Evolutionary conservation across 1,140 invertebrate genomes (phyloP).

Genomic region (Heliconius eleuchia): DNA sequence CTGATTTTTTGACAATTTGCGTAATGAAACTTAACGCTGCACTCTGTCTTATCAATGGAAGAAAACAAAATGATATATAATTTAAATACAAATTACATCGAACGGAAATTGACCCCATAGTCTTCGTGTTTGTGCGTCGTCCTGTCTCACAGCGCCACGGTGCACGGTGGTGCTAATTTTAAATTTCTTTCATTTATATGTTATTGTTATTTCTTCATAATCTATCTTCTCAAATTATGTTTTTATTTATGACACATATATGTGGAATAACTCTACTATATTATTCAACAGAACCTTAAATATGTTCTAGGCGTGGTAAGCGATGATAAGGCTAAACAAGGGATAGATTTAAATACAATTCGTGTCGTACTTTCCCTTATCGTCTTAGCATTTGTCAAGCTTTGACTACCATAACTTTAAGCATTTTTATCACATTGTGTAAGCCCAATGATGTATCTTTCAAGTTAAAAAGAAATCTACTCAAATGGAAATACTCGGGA

Average conservation of each 20-base stretch:
- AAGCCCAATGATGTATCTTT: not conserved
- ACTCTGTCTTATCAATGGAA: too few relatives aligned
- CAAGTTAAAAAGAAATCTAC: conserved; percentile 4
- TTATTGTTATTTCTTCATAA: too few relatives aligned
- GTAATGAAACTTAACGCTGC: too few relatives aligned
- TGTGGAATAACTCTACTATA: not conserved
- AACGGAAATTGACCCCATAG: too few relatives aligned
- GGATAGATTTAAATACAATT: conserved; percentile 8
- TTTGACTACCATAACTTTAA: not conserved
- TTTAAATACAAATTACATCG: too few relatives aligned
- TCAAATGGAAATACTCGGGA: conserved; percentile 11
- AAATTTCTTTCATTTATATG: too few relatives aligned
- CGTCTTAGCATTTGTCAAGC: conserved; percentile 2
- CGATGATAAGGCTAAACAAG: not conserved
- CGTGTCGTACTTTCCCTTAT: not conserved
- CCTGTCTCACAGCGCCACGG: too few relatives aligned
- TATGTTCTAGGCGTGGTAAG: not conserved
- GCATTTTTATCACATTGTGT: not conserved
- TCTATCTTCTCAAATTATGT: too few relatives aligned
- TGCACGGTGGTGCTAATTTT: too few relatives aligned
- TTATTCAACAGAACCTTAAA: not conserved
- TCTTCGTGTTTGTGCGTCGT: too few relatives aligned
- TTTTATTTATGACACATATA: not conserved
- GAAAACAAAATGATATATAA: too few relatives aligned
- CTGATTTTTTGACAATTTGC: too few relatives aligned